Conservation (phyloP, 2,888 invertebrate genomes). For the Drosophila dives region DNA sequence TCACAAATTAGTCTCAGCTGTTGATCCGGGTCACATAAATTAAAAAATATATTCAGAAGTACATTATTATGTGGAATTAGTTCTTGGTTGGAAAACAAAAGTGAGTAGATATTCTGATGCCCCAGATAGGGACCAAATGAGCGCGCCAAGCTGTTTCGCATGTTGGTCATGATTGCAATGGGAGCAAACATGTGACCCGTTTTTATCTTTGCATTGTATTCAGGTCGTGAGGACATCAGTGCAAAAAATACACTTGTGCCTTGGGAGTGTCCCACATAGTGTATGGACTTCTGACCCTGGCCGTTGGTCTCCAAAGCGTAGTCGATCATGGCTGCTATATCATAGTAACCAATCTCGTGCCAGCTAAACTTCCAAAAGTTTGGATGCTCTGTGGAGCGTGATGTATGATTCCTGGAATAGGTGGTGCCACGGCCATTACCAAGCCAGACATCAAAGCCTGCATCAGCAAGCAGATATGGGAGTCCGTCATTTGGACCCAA, state of each 20-base stretch:
- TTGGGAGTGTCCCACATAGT: slow-evolving; percentile 82
- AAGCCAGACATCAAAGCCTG: slow-evolving; percentile 83
- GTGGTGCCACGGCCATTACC: slow-evolving; percentile 80
- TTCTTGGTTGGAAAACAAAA: slow-evolving; percentile 85
- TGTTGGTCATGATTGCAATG: slow-evolving; percentile 85
- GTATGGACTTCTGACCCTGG: slow-evolving; percentile 64
- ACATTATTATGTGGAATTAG: slow-evolving; percentile 87
- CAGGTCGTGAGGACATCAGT: slow-evolving; percentile 71
- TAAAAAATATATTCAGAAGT: slow-evolving; percentile 84
- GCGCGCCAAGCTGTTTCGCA: slow-evolving; percentile 84
- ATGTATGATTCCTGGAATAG: slow-evolving; percentile 67
- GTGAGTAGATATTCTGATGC: slow-evolving; percentile 52
- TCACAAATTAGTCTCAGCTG: slow-evolving; percentile 85
- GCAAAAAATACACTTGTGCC: slow-evolving; percentile 78
- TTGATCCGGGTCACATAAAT: slow-evolving; percentile 83
- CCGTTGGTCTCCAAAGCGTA: slow-evolving; percentile 69
- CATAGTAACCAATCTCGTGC: slow-evolving; percentile 93
- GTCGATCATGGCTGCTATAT: slow-evolving; percentile 74
- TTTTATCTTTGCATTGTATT: slow-evolving; percentile 78
- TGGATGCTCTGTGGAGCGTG: slow-evolving; percentile 46
- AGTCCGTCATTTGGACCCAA: slow-evolving; percentile 72
- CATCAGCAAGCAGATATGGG: slow-evolving; percentile 77
- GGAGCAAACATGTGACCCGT: slow-evolving; percentile 82
- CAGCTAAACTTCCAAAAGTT: slow-evolving; percentile 87
- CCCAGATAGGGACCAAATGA: slow-evolving; percentile 83